Base-by-base conservation (phyloP, 2,113 vertebrate genomes). In the Nibea coibor region DNA sequence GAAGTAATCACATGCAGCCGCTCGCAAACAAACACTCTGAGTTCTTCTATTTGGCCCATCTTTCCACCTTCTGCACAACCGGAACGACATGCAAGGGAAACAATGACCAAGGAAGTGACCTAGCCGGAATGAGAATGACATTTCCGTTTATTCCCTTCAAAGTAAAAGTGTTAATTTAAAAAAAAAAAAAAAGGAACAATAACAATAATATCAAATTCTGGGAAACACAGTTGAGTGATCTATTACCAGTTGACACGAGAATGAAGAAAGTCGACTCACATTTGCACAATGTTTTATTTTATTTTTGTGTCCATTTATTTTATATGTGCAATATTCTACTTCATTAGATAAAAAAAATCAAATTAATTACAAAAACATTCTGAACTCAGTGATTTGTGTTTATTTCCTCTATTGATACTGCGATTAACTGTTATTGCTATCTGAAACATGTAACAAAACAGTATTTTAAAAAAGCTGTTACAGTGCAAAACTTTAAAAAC, bases 21-120 rank as follows among this genome's bases (percentile, higher is more conserved):
- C 59, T 47, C 67, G 24, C 51, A 68, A 1, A 88, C 73, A 45
- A 83, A 85, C 3, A 35, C 1, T 59, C 70, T 77, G 0, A 82
- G 15, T 1, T 85, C 72, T 10, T 80, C 72, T 0, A 86, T 31
- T 68, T 80, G 51, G 17, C 10, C 53, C 75, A 76, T 82, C 4
- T 65, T n/a, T 4, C 54, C 8, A 20, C 58, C 24, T 4, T 35
- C 17, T 20, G 2, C 1, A 4, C 10, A 10, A 5, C 17, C 19
- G 59, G 17, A 76, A 70, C 7, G 2, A n/a, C 19, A 1, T 4
- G 22, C 31, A 39, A 10, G 15, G 11, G 5, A 11, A 7, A 16
- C 43, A 14, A 45, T 45, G 14, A 22, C 5, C 43, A 4, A 14
- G 66, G 35, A 71, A 79, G 47, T 62, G 4, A 20, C 11, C 10